Conservation (phyloP, 2,888 invertebrate species). For the Pedicia rivosa region DNA sequence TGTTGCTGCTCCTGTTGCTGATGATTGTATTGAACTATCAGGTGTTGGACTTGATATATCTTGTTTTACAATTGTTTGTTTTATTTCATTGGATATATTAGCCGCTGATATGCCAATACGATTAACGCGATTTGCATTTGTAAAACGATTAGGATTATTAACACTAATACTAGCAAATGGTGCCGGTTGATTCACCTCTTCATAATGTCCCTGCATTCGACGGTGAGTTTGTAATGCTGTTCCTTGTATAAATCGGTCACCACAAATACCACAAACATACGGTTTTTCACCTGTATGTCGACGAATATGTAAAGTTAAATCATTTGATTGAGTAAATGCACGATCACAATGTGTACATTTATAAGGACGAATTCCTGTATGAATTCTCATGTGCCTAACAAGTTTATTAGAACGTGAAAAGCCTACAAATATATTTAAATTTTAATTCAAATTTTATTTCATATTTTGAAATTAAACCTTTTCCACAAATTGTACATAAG, state of each 20-base stretch:
- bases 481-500: constrained; percentile 23
- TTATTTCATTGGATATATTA: background rate
- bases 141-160: constrained; percentile 11
- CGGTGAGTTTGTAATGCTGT: constrained; percentile 45
- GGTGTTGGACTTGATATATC: background rate
- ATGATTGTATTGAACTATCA: background rate
- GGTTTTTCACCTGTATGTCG: constrained; percentile 53
- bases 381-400: constrained; percentile 42
- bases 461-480: too few species aligned
- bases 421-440: too few species aligned
- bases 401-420: constrained; percentile 44
- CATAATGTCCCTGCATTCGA: constrained; percentile 40
- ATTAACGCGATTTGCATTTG: constrained; percentile 11
- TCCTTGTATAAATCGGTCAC: constrained; percentile 50
- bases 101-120: constrained; percentile 6
- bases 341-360: constrained; percentile 37
- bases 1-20: background rate
- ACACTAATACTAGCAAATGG: constrained; percentile 11
- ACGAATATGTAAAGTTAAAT: constrained; percentile 49
- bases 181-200: constrained; percentile 10
- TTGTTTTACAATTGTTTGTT: background rate
- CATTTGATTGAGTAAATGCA: constrained; percentile 53
- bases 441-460: too few species aligned
- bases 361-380: constrained; percentile 38
- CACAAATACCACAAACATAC: constrained; percentile 48